Evolutionary conservation across 2,888 invertebrate genomes (phyloP), one percentile per base, ranked within the genome.

Genomic region (Cosmia pyralina): DNA sequence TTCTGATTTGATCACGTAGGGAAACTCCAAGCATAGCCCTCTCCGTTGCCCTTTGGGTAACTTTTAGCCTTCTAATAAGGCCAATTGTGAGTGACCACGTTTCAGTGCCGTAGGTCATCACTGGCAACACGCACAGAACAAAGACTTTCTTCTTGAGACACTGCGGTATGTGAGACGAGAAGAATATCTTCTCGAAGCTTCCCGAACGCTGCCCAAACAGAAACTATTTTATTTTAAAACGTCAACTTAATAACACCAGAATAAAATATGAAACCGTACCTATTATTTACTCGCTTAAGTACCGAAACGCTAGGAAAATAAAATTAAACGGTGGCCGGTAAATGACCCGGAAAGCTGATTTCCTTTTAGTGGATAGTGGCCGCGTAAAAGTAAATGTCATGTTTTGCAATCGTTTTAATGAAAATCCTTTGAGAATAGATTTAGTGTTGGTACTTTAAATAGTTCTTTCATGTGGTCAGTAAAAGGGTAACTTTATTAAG

Each of bases 221-320:
- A 15, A 57, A 13, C 8, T 13, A 28, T 41, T 19, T 28, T 10
- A 19, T 44, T 15, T 19, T 28, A 11, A 44, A 59, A 50, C n/a
- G 10, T 52, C n/a, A 52, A 17, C n/a, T 7, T 50, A 50, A 48
- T 41, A 19, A 50, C 19, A 34, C n/a, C 28, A 34, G 17, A 73
- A 68, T 82, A 68, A 79, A 78, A 82, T 72, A 80, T 75, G 58
- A 79, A 83, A 65, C 55, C 15, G 50, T 79, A 52, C 15, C 65
- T 69, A 65, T 83, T 81, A 70, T 79, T 81, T 75, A 66, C 66
- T 63, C 48, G 76, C 53, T 76, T 72, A 82, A 72, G 69, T 57
- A 81, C 84, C 81, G 72, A 76, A 84, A 76, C 81, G 64, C 72
- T 69, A 58, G 60, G 76, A 72, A 76, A 84, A 81, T 81, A 83